Percentiles rank a stretch among this genome's conserved stretches.
These are phyloP conservation scores for Anastatus disparis DNA, from an alignment of 1,140 invertebrate genomes.

Conservation along the genomic window DNA sequence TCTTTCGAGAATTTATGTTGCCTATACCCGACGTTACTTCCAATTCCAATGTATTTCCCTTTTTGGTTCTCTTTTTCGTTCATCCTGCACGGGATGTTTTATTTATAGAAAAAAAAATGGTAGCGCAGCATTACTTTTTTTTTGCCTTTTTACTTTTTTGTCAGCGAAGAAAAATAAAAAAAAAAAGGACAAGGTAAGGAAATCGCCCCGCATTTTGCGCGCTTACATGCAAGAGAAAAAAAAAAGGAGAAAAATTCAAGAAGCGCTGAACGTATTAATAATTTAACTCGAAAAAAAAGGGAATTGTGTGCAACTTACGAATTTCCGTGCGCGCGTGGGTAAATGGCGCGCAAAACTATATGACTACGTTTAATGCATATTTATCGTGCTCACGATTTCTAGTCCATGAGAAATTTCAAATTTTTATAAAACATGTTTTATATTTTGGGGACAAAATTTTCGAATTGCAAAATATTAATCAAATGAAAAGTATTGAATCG, in stretches of 20 bases:
- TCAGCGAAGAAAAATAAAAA: neutral
- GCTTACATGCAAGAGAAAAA: too few relatives aligned
- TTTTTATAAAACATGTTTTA: too few relatives aligned
- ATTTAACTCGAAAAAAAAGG: conserved; percentile 11
- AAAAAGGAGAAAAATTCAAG: too few relatives aligned
- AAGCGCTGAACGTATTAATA: conserved; percentile 18
- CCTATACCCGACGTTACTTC: conserved; percentile 14
- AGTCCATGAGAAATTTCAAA: too few relatives aligned
- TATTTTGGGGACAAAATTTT: too few relatives aligned
- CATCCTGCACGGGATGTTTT: conserved; percentile 37
- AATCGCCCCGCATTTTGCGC: conserved; percentile 17
- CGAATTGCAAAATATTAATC: too few relatives aligned
- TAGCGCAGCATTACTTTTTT: neutral
- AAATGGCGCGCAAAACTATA: conserved; percentile 3
- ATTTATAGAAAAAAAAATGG: conserved; percentile 32
- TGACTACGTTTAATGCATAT: conserved; percentile 17
- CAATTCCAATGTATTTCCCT: conserved; percentile 41
- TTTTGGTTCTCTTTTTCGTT: neutral
- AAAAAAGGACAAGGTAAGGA: neutral
- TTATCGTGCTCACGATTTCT: neutral
- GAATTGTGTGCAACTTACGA: too few relatives aligned
- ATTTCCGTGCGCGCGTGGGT: neutral
- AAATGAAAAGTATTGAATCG: too few relatives aligned
- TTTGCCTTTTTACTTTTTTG: neutral
- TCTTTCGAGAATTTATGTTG: conserved; percentile 36